Conservation (phyloP, 1,140 invertebrate species). For the Drosophila pachea region DNA sequence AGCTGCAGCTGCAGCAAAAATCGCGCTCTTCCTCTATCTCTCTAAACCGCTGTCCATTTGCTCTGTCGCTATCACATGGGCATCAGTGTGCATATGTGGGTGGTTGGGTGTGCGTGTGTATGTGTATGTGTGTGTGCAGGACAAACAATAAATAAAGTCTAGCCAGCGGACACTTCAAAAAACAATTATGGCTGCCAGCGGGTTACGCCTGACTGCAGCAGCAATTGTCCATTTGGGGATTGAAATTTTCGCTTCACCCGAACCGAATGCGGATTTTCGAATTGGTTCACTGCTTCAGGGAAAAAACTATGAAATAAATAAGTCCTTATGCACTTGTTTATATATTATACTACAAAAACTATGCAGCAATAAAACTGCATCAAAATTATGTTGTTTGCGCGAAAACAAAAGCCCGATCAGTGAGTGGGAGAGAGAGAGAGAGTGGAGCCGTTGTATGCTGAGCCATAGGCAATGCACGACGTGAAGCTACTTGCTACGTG, state of each 20-base stretch:
- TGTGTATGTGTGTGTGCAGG: slow-evolving; percentile 19
- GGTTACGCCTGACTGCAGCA: slow-evolving; percentile 32
- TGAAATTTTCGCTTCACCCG: slow-evolving; percentile 9
- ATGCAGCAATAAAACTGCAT: slow-evolving; percentile 19
- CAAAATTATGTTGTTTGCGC: slow-evolving; percentile 31
- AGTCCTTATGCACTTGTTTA: slow-evolving; percentile 44
- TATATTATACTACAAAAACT: slow-evolving; percentile 25
- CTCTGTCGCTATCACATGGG: slow-evolving; percentile 3
- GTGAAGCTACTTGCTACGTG: background rate
- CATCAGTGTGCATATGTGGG: too few relatives aligned
- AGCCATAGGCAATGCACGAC: background rate
- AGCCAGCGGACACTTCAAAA: slow-evolving; percentile 61
- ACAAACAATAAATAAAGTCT: slow-evolving; percentile 72
- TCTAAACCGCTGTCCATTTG: slow-evolving; percentile 36
- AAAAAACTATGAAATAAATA: slow-evolving; percentile 5
- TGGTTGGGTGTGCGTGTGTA: slow-evolving; percentile 16
- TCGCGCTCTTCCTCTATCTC: background rate
- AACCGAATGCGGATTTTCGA: slow-evolving; percentile 13
- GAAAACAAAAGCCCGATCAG: slow-evolving; percentile 7
- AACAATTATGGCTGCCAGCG: slow-evolving; percentile 66
- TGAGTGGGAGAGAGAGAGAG: too few relatives aligned
- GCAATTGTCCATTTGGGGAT: slow-evolving; percentile 34
- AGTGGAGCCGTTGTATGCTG: background rate
- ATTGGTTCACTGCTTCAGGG: slow-evolving; percentile 48
- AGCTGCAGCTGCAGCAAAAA: slow-evolving; percentile 14